A percentile compares a stretch with the other conserved stretches of the same genome.
These are phyloP conservation scores for Danio albolineatus DNA, from an alignment of 2,797 vertebrate genomes.

Conservation along the genomic window DNA sequence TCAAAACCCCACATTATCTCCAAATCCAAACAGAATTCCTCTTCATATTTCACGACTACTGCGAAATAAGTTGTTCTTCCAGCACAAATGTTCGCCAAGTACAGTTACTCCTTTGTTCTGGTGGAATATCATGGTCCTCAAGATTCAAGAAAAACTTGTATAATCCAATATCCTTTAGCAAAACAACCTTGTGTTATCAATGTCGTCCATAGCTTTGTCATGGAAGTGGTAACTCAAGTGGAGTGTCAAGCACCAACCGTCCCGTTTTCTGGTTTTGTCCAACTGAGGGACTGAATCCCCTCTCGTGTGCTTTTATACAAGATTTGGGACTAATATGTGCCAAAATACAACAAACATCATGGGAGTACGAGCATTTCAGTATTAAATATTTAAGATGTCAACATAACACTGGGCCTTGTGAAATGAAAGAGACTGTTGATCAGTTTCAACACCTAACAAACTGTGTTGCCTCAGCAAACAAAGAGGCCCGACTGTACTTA, in stretches of 20 bases:
- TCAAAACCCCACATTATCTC: neutral
- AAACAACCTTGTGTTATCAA: constrained; percentile 4
- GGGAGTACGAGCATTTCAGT: constrained; percentile 60
- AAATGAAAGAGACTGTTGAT: constrained; percentile 61
- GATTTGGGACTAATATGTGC: constrained; percentile 68
- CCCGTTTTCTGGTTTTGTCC: constrained; percentile 20
- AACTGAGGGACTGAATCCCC: constrained; percentile 32
- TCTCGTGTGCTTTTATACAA: constrained; percentile 68
- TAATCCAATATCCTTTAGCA: neutral
- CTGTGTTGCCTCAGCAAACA: constrained; percentile 67
- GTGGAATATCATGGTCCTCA: neutral
- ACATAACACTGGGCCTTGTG: constrained; percentile 54
- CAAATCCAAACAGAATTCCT: neutral
- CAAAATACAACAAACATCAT: constrained; percentile 69
- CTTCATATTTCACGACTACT: neutral
- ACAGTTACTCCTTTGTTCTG: neutral
- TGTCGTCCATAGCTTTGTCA: neutral
- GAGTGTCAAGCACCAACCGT: neutral
- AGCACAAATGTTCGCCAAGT: neutral
- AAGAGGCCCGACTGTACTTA: constrained; percentile 17
- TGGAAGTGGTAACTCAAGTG: too few relatives aligned
- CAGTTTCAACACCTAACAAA: constrained; percentile 65
- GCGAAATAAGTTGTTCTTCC: neutral
- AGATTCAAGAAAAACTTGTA: neutral
- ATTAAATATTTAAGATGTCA: constrained; percentile 72